Percentiles rank a stretch among this genome's conserved stretches.
These are phyloP conservation scores for Tachystola acroxantha DNA, from an alignment of 2,888 invertebrate species.

Conservation along the genomic window DNA sequence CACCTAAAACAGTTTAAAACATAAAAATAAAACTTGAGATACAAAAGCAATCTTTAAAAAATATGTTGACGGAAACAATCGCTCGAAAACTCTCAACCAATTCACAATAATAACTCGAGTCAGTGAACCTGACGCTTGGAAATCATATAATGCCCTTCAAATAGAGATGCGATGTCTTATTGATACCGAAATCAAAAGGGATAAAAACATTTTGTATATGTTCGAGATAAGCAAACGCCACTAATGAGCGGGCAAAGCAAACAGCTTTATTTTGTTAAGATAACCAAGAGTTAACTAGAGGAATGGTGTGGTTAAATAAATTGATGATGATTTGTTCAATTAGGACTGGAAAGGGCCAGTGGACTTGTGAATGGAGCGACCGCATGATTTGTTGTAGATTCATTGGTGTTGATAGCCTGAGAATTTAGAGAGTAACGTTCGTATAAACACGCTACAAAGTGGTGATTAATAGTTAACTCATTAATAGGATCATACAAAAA, in stretches of 20 bases:
- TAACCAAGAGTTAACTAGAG: conserved; percentile 30
- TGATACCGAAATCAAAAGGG: conserved; percentile 8
- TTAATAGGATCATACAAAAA: too few relatives aligned
- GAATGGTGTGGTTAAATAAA: conserved; percentile 40
- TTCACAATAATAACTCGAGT: conserved; percentile 31
- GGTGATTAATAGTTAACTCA: too few relatives aligned
- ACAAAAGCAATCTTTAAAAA: neutral
- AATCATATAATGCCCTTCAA: conserved; percentile 22
- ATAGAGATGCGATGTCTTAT: conserved; percentile 20
- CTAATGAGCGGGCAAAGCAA: conserved; percentile 16
- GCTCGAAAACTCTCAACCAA: conserved; percentile 29
- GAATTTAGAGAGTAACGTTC: neutral
- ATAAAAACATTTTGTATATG: conserved; percentile 6
- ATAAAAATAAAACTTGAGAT: neutral
- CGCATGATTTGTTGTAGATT: conserved; percentile 39
- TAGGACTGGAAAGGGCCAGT: conserved; percentile 49
- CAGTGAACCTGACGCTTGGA: conserved; percentile 35
- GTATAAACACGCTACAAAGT: too few relatives aligned
- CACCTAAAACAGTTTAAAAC: too few relatives aligned
- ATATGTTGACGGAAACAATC: conserved; percentile 26
- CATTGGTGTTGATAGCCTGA: conserved; percentile 25
- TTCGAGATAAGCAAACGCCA: conserved; percentile 13
- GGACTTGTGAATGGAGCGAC: conserved; percentile 18
- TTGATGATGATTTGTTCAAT: conserved; percentile 67
- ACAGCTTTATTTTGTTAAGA: conserved; percentile 44